Evolutionary conservation across 2,113 vertebrate genomes (phyloP), one percentile per base, ranked within the genome.

Genomic region (Galemys pyrenaicus): DNA sequence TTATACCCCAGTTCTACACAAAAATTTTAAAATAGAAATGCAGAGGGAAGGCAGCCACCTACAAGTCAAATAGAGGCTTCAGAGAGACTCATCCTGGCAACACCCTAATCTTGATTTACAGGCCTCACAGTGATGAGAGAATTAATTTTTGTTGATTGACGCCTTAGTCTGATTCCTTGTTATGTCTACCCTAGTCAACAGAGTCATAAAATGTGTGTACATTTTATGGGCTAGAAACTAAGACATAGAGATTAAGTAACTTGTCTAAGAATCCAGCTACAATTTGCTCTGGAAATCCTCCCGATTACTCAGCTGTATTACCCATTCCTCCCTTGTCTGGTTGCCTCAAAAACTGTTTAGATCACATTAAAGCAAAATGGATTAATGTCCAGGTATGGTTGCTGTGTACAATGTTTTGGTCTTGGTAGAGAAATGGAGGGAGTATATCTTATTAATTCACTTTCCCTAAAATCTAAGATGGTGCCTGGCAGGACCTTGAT

Each of bases 291-390:
- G 30, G 7, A 30, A 39, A 3, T 58, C 32, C 12, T 39, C 6
- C 41, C 1, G 1, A 26, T 17, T 17, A 7, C 9, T 68, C 30
- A 62, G 5, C 9, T 13, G 0, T 22, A 7, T 2, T 22, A 16
- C 28, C 35, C 35, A 9, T n/a, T 4, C 11, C 10, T 6, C 41
- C 35, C 5, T 10, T 28, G 6, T 12, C 70, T 4, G 20, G 12
- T 79, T n/a, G 24, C 39, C 78, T 64, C 64, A 68, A 19, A 37
- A 37, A 70, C 74, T 32, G 5, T 64, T 49, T 6, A 30, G 22
- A 9, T 62, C 67, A n/a, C 19, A 3, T 30, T 70, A n/a, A 4
- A 64, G 24, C 39, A 41, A n/a, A 71, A 44, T 3, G 16, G n/a
- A 5, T 32, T 5, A 10, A 37, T 22, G 82, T 16, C 56, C 16